phyloP scores from a whole-genome alignment of 2,113 vertebrate genomes.

The Brienomyrus longianalis region DNA sequence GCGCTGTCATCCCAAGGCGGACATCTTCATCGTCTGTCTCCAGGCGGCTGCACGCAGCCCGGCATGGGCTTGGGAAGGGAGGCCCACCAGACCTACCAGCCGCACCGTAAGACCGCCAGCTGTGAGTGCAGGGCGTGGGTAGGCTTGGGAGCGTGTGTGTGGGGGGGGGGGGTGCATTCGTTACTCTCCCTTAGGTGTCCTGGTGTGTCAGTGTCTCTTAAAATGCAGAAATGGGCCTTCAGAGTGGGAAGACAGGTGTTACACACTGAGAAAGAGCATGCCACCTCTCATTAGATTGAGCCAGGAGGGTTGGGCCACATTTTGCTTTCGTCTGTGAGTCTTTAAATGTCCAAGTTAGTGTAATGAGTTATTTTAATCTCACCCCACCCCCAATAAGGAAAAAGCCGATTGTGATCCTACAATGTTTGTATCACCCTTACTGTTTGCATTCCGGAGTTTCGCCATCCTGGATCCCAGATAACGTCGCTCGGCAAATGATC shows the following conservation, averaged over 20 bases:
- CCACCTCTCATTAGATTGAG: background rate
- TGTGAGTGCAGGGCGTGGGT: background rate
- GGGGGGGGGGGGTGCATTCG: background rate
- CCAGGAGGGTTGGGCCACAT: background rate
- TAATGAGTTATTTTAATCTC: background rate
- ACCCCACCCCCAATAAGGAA: background rate
- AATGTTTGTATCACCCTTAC: background rate
- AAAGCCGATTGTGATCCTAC: background rate
- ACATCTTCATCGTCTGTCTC: constrained; percentile 37
- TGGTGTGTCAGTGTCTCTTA: background rate
- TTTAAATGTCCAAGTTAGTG: background rate
- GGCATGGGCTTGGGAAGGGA: background rate
- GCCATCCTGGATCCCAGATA: background rate
- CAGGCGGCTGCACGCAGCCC: background rate
- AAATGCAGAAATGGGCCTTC: background rate
- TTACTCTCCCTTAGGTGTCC: background rate
- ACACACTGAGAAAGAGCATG: background rate
- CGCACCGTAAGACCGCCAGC: background rate
- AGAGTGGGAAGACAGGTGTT: background rate
- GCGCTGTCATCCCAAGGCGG: constrained; percentile 41
- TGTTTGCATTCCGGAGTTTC: background rate
- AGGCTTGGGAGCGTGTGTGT: background rate
- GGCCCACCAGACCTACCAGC: background rate
- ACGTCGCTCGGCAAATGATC: background rate
- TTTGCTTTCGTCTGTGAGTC: background rate